phyloP scores from a whole-genome alignment of 2,888 invertebrate genomes.

The Noctua fimbriata region DNA sequence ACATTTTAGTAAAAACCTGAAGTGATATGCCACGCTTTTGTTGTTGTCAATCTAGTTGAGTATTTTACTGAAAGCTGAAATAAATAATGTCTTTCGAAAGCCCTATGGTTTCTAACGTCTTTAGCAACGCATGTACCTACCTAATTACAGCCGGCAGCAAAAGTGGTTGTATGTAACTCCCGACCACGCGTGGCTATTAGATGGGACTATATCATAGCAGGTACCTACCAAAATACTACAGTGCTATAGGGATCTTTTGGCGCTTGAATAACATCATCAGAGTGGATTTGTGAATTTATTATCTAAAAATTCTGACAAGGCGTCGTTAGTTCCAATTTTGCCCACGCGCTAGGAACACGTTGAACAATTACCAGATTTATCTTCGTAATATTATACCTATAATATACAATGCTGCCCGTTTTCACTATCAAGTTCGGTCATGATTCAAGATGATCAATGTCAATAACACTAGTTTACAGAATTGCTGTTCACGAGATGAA shows the following conservation, averaged over 20 bases:
- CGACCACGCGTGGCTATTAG: neutral
- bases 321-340: neutral
- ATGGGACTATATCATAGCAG: neutral
- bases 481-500: too few species aligned
- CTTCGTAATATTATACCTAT: too few species aligned
- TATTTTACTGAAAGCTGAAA: neutral
- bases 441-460: too few species aligned
- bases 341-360: neutral
- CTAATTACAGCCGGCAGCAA: neutral
- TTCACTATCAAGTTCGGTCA: too few species aligned
- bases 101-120: neutral
- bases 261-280: neutral
- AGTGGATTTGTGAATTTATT: neutral
- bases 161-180: neutral
- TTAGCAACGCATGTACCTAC: neutral
- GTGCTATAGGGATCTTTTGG: neutral
- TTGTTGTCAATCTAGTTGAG: slow-evolving; percentile 7
- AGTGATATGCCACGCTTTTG: slow-evolving; percentile 32
- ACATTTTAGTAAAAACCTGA: neutral
- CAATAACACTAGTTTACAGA: too few species aligned
- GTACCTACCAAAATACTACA: neutral
- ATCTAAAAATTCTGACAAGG: neutral
- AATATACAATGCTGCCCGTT: too few species aligned
- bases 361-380: neutral
- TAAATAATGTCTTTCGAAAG: neutral